phyloP scores from a whole-genome alignment of 1,140 invertebrate species.

The Lordiphosa clarofinis region DNA sequence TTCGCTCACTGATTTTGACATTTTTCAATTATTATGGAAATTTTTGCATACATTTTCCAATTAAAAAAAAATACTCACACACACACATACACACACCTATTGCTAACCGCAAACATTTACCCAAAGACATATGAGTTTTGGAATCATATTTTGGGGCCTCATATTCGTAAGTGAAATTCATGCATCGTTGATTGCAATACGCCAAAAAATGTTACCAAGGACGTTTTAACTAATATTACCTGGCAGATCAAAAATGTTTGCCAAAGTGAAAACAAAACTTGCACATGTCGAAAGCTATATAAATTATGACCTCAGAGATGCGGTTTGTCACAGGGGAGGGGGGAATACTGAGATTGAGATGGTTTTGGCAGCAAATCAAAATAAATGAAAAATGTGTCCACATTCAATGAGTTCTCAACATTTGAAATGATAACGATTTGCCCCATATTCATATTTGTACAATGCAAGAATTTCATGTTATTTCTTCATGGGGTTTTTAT shows the following conservation, averaged over 20 bases:
- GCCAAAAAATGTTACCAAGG: constrained; percentile 64
- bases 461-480: constrained; percentile 57
- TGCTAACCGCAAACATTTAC: constrained; percentile 69
- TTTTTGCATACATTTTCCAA: constrained; percentile 1
- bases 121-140: constrained; percentile 66
- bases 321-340: constrained; percentile 12
- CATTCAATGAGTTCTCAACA: constrained; percentile 29
- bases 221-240: constrained; percentile 54
- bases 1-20: constrained; percentile 15
- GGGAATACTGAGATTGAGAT: constrained; percentile 23
- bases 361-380: constrained; percentile 44
- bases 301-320: constrained; percentile 50
- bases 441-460: constrained; percentile 59
- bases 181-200: constrained; percentile 71
- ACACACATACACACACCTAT: too few species aligned
- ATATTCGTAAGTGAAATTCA: constrained; percentile 63
- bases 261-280: constrained; percentile 17
- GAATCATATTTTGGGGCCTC: constrained; percentile 56
- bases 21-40: constrained; percentile 23
- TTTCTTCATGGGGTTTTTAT: constrained; percentile 72
- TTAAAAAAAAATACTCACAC: neutral
- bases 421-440: constrained; percentile 35
- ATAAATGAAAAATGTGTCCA: constrained; percentile 55
- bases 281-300: constrained; percentile 37
- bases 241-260: constrained; percentile 24